Base-by-base conservation (phyloP, 2,113 vertebrate species). In the Gasterosteus aculeatus region DNA sequence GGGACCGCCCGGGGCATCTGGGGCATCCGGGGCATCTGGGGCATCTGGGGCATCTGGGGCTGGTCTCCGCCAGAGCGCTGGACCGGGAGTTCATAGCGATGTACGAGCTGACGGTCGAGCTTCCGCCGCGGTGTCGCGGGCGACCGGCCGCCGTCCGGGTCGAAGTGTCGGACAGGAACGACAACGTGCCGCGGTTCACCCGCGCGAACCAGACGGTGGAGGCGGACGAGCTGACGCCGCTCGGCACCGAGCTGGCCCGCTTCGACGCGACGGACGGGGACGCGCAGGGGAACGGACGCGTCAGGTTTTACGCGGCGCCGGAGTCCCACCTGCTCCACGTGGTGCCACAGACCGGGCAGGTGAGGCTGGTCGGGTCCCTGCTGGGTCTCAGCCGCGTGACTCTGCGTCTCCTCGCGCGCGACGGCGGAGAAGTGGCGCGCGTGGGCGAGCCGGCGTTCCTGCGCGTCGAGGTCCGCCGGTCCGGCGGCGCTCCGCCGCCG, bases 331-430 rank as follows among this genome's bases (percentile, higher is more conserved):
- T 79, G 51, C 83, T 95, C 8, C 93, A 94, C 83, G 93, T 94
- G 87, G 92, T 91, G 41, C 93, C 95, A 0, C 87, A 82, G 44
- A 94, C 68, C 63, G 95, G 94, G 1, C 94, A 93, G 83, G 93
- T 95, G 70, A 80, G 86, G 72, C 71, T 94, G 35, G 87, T 91
- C n/a, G 78, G 87, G 18, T 93, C 94, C 22, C 87, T 95, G 6
- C 72, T 85, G 42, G 94, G 92, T 18, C 26, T 88, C 73, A 56
- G 72, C 14, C 81, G 78, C 14, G 77, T 94, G 54, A 84, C 29
- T 3, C 82, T 93, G 18, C 90, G 82, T 18, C 75, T 95, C 0
- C 87, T 71, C 8, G 94, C 84, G 9, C 88, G 60, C 33, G 94
- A 94, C 77, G 84, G 89, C n/a, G 94, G 94, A 7, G 81, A 83